Evolutionary conservation across 2,888 invertebrate genomes (phyloP).

Genomic region (Cataglyphis albicans): DNA sequence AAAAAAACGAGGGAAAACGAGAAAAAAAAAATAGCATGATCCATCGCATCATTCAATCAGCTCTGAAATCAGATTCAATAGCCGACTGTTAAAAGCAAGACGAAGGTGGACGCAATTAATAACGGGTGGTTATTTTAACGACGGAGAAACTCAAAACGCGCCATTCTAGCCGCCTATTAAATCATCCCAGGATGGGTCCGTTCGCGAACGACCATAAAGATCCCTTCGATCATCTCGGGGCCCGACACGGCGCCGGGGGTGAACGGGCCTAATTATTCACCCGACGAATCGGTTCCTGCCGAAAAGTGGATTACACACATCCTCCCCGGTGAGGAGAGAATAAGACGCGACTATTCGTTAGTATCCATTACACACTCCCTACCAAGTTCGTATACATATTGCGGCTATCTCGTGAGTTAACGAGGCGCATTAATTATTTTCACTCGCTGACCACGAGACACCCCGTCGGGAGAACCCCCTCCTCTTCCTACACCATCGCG

Average conservation of each 20-base stretch:
- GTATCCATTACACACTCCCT: slow-evolving; percentile 68
- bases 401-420: slow-evolving; percentile 60
- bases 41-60: slow-evolving; percentile 6
- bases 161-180: slow-evolving; percentile 45
- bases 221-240: slow-evolving; percentile 61
- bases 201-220: slow-evolving; percentile 51
- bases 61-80: slow-evolving; percentile 9
- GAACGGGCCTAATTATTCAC: slow-evolving; percentile 75
- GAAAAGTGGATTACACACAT: slow-evolving; percentile 74
- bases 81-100: not conserved
- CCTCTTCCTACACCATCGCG: slow-evolving; percentile 11
- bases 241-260: slow-evolving; percentile 61
- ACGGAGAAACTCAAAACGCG: slow-evolving; percentile 22
- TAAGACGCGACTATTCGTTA: slow-evolving; percentile 52
- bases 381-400: slow-evolving; percentile 59
- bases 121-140: slow-evolving; percentile 43
- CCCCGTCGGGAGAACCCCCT: slow-evolving; percentile 62
- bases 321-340: slow-evolving; percentile 59
- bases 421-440: slow-evolving; percentile 76
- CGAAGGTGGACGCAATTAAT: slow-evolving; percentile 25
- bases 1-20: not conserved
- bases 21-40: not conserved
- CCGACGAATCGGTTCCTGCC: slow-evolving; percentile 67
- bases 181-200: slow-evolving; percentile 28
- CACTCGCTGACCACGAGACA: slow-evolving; percentile 66